A percentile compares a stretch with the other conserved stretches of the same genome.
Conservation (phyloP, 2,888 invertebrate species). For the Lobophora halterata region DNA sequence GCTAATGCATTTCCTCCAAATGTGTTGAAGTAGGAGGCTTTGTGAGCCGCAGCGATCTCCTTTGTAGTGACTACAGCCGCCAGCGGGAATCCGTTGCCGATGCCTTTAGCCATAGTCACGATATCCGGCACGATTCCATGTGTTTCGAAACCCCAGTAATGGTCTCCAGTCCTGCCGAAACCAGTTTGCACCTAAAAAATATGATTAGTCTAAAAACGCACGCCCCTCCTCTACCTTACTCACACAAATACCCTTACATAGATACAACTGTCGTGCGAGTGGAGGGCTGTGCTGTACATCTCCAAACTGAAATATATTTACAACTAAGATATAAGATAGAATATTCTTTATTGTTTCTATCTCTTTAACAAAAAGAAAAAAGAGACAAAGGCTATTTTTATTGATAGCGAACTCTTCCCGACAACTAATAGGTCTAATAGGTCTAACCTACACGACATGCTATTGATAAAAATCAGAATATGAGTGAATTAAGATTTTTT, state of each 20-base stretch:
- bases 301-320: too few relatives aligned
- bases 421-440: too few relatives aligned
- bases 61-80: conserved; percentile 97
- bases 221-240: too few relatives aligned
- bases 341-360: too few relatives aligned
- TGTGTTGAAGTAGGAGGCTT: conserved; percentile 95
- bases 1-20: conserved; percentile 97
- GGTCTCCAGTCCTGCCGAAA: conserved; percentile 95
- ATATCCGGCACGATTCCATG: conserved; percentile 95
- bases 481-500: too few relatives aligned
- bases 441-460: too few relatives aligned
- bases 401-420: too few relatives aligned
- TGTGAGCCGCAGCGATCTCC: conserved; percentile 90
- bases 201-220: background rate
- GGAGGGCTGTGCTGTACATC: too few relatives aligned
- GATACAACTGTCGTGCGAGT: too few relatives aligned
- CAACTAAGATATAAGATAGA: too few relatives aligned
- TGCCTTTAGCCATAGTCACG: conserved; percentile 97
- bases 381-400: background rate
- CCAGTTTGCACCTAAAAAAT: conserved; percentile 92
- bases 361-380: background rate
- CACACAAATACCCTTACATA: too few relatives aligned
- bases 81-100: conserved; percentile 97
- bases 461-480: too few relatives aligned
- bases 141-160: conserved; percentile 97